These are phyloP conservation scores for Leucania comma DNA, from an alignment of 2,888 invertebrate genomes.

Conservation along the genomic window DNA sequence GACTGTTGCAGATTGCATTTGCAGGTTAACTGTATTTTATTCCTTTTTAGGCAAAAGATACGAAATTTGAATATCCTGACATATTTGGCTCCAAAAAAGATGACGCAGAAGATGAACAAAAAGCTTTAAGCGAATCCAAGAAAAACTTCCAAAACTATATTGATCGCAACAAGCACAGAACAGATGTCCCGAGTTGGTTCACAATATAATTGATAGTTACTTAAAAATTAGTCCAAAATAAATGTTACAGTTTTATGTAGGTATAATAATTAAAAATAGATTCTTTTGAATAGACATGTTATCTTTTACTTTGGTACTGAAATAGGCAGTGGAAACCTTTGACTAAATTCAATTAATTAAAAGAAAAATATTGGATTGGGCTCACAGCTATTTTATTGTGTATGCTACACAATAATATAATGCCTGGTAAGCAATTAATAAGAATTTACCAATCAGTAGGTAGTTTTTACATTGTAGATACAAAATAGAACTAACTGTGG, in stretches of 20 bases:
- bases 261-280: slow-evolving; percentile 42
- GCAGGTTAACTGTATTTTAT: too few species aligned
- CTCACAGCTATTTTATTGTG: not conserved
- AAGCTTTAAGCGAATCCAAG: slow-evolving; percentile 92
- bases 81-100: slow-evolving; percentile 91
- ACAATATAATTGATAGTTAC: slow-evolving; percentile 80
- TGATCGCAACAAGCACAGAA: slow-evolving; percentile 92
- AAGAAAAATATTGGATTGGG: too few species aligned
- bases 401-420: too few species aligned
- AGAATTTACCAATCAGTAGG: not conserved
- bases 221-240: slow-evolving; percentile 39
- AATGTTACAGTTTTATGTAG: slow-evolving; percentile 33
- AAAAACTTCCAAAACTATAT: slow-evolving; percentile 91
- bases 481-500: not conserved
- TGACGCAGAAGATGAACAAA: slow-evolving; percentile 91
- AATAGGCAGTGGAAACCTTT: slow-evolving; percentile 1
- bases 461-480: not conserved
- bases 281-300: slow-evolving; percentile 13
- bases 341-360: not conserved
- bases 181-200: slow-evolving; percentile 95
- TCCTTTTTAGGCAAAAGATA: slow-evolving; percentile 92
- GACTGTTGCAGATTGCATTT: not conserved
- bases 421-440: too few species aligned
- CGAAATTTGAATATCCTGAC: slow-evolving; percentile 94
- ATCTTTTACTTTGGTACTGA: not conserved